Conservation (phyloP, 2,888 invertebrate genomes). For the Subacronicta megacephala region DNA sequence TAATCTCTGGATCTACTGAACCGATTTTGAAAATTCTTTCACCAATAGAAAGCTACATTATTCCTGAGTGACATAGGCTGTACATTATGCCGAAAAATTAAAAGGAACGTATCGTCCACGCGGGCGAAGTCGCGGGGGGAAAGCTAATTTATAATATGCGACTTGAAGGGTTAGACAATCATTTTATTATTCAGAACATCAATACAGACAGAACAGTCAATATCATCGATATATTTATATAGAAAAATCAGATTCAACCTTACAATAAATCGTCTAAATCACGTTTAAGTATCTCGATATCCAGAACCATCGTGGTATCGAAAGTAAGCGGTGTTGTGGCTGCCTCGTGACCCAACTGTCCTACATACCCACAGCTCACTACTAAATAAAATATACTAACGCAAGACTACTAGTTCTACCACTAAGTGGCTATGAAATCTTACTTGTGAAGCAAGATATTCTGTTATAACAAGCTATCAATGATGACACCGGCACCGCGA, state of each 20-base stretch:
- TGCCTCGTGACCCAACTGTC: slow-evolving; percentile 53
- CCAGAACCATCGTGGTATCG: slow-evolving; percentile 35
- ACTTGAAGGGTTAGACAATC: too few species aligned
- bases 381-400: slow-evolving; percentile 29
- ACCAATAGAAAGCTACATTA: too few species aligned
- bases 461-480: background rate
- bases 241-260: background rate
- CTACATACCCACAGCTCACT: slow-evolving; percentile 39
- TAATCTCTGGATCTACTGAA: too few species aligned
- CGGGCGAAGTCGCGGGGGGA: too few species aligned
- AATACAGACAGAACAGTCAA: background rate
- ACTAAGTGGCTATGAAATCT: slow-evolving; percentile 15
- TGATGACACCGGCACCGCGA: background rate
- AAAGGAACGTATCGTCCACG: too few species aligned
- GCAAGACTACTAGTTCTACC: slow-evolving; percentile 28
- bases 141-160: too few species aligned
- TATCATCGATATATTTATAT: too few species aligned
- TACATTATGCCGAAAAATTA: too few species aligned
- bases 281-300: slow-evolving; percentile 14
- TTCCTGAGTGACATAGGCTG: too few species aligned
- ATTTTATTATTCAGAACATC: too few species aligned
- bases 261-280: background rate
- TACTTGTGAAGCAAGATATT: slow-evolving; percentile 27
- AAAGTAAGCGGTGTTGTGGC: slow-evolving; percentile 47
- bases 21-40: too few species aligned